Conservation (phyloP, 2,113 vertebrate genomes). For the Ascaphus truei region DNA sequence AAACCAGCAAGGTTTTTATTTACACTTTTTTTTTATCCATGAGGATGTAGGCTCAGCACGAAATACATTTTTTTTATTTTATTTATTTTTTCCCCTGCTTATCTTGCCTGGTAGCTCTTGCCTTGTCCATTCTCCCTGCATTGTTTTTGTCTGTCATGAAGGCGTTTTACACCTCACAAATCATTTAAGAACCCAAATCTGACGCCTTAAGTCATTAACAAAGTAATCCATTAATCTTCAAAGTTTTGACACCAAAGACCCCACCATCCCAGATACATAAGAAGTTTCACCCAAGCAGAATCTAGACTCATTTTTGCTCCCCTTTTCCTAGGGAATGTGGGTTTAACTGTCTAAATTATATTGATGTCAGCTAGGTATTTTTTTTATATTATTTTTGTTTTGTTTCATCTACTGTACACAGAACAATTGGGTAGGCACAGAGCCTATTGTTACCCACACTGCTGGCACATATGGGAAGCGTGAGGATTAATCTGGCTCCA, state of each 20-base stretch:
- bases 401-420: constrained; percentile 44
- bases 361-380: constrained; percentile 26
- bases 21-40: constrained; percentile 71
- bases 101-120: constrained; percentile 49
- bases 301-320: constrained; percentile 43
- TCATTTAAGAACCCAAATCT: constrained; percentile 78
- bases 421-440: constrained; percentile 45
- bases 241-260: constrained; percentile 77
- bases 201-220: constrained; percentile 84
- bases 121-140: constrained; percentile 80
- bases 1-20: constrained; percentile 87
- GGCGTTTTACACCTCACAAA: constrained; percentile 82
- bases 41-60: not conserved
- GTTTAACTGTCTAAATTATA: constrained; percentile 49
- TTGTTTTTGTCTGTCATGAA: constrained; percentile 90
- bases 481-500: constrained; percentile 51
- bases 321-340: constrained; percentile 36
- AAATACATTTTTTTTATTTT: not conserved
- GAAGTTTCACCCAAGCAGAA: constrained; percentile 57
- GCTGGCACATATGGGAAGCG: constrained; percentile 58
- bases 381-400: not conserved
- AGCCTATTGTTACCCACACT: constrained; percentile 60
- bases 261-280: constrained; percentile 59
- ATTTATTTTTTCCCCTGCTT: constrained; percentile 47
- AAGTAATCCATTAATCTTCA: constrained; percentile 85